Percentiles rank a stretch among this genome's conserved stretches.
These are phyloP conservation scores for Catocala fraxini DNA, from an alignment of 2,888 invertebrate genomes.

Conservation along the genomic window DNA sequence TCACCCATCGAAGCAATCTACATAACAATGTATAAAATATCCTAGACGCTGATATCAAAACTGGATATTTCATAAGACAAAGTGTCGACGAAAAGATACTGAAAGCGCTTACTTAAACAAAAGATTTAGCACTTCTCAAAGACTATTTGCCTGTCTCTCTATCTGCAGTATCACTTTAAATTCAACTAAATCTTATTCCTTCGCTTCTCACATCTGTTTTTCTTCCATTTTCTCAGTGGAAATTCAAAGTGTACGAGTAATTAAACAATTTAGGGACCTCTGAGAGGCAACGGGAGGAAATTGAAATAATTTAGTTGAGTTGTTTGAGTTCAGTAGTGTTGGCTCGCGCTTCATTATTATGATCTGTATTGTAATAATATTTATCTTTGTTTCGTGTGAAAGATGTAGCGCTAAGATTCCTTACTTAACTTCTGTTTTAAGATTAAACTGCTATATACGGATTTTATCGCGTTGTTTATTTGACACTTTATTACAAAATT, in stretches of 20 bases:
- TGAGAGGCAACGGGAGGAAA: constrained; percentile 17
- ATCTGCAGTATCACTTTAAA: constrained; percentile 5
- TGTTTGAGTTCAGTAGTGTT: constrained; percentile 8
- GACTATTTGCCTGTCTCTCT: constrained; percentile 1
- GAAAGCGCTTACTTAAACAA: constrained; percentile 1
- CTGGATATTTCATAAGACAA: background rate
- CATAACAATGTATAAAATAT: background rate
- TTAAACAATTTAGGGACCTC: constrained; percentile 21
- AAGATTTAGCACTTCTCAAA: background rate
- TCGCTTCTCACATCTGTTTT: constrained; percentile 21
- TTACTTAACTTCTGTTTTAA: constrained; percentile 11
- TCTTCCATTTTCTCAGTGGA: constrained; percentile 19
- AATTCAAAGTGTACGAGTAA: constrained; percentile 22
- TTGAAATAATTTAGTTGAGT: constrained; percentile 24
- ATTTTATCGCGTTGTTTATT: too few species aligned
- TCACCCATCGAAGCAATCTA: too few species aligned
- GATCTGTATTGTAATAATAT: constrained; percentile 25
- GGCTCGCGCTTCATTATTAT: constrained; percentile 23
- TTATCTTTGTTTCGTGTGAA: constrained; percentile 15
- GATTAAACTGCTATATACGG: too few species aligned
- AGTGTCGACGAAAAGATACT: background rate
- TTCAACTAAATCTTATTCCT: constrained; percentile 12
- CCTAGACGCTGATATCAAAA: background rate
- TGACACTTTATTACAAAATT: too few species aligned
- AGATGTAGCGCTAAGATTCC: constrained; percentile 12